Evolutionary conservation across 2,888 invertebrate genomes (phyloP).

Genomic region (Diploptera punctata): DNA sequence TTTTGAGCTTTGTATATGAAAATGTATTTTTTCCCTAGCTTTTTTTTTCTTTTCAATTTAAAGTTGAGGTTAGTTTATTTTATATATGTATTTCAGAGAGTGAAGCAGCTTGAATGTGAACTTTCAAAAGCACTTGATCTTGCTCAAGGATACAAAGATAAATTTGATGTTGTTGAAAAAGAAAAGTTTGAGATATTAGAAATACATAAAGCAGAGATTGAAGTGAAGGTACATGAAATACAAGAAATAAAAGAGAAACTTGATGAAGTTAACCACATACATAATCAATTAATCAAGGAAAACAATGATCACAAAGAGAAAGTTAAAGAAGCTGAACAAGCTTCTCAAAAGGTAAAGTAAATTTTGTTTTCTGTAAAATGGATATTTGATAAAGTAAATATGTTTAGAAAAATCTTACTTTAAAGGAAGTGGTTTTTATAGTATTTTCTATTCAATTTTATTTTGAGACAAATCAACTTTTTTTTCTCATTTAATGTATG

Average conservation of each 20-base stretch:
- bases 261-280: conserved; percentile 45
- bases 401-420: too few relatives aligned
- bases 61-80: too few relatives aligned
- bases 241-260: conserved; percentile 49
- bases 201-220: conserved; percentile 46
- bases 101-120: conserved; percentile 71
- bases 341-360: conserved; percentile 12
- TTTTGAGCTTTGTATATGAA: too few relatives aligned
- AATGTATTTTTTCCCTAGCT: too few relatives aligned
- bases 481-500: too few relatives aligned
- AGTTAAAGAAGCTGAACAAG: neutral
- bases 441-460: too few relatives aligned
- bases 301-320: neutral
- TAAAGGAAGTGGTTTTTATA: too few relatives aligned
- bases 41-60: too few relatives aligned
- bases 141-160: conserved; percentile 71
- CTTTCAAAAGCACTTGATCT: conserved; percentile 73
- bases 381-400: too few relatives aligned
- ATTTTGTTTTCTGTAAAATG: too few relatives aligned
- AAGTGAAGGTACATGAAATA: conserved; percentile 52
- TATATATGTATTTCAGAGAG: conserved; percentile 59
- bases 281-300: neutral
- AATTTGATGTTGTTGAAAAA: conserved; percentile 62
- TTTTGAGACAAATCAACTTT: too few relatives aligned
- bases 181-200: conserved; percentile 58